Percentiles rank a stretch among this genome's conserved stretches.
These are phyloP conservation scores for Motacilla alba DNA, from an alignment of 2,113 vertebrate genomes.

Conservation along the genomic window DNA sequence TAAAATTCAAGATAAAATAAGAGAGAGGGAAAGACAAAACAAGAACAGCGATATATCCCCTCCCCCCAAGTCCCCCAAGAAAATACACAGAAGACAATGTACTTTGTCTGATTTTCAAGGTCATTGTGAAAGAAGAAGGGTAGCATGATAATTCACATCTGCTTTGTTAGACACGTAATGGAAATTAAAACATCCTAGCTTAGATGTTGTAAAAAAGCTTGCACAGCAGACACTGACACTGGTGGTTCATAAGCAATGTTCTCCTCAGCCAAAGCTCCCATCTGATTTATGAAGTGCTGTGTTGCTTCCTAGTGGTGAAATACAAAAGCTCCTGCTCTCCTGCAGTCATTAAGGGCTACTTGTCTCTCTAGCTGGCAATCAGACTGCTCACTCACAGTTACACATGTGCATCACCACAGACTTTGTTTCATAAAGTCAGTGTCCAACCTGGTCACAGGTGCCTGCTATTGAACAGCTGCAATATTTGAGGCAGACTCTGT, in stretches of 20 bases:
- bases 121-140: background rate
- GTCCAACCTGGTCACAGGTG: background rate
- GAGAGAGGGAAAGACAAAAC: background rate
- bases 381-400: background rate
- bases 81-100: background rate
- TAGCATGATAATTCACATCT: background rate
- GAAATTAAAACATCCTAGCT: background rate
- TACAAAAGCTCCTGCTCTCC: background rate
- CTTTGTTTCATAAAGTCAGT: background rate
- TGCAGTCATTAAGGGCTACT: background rate
- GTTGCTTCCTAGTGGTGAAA: slow-evolving; percentile 27
- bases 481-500: background rate
- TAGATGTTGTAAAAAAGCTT: background rate
- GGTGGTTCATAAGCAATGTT: background rate
- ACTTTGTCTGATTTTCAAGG: background rate
- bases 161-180: background rate
- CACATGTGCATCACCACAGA: background rate
- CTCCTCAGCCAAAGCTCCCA: background rate
- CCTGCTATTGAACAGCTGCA: background rate
- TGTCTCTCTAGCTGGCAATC: background rate
- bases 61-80: rapidly evolving
- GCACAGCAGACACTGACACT: background rate
- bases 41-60: background rate
- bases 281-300: background rate
- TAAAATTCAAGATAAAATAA: background rate